Evolutionary conservation across 1,140 invertebrate species (phyloP).

Genomic region (Lepidurus arcticus): DNA sequence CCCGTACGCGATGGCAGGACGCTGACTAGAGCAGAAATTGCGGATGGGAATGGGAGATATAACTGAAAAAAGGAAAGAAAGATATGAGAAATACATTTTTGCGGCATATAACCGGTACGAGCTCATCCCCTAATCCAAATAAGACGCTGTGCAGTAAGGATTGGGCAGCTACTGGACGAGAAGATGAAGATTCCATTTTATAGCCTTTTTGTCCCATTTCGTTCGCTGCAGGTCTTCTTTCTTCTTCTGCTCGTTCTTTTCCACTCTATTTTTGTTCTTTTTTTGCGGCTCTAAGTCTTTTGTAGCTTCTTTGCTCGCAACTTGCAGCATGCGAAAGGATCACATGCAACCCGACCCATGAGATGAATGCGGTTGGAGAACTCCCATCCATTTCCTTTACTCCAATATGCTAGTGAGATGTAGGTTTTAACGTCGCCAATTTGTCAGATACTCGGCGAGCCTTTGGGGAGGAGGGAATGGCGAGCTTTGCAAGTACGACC

Average conservation of each 20-base stretch:
- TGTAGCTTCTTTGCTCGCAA: background rate
- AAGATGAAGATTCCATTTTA: conserved; percentile 20
- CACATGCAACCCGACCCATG: background rate
- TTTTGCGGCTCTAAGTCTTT: background rate
- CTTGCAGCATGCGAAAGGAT: conserved; percentile 6
- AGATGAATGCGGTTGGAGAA: conserved; percentile 8
- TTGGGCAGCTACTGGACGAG: conserved; percentile 13
- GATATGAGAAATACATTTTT: background rate
- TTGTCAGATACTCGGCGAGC: background rate
- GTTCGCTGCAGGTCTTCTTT: background rate
- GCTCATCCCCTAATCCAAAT: background rate
- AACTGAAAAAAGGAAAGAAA: background rate
- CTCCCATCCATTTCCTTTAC: conserved; percentile 8
- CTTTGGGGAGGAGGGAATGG: background rate
- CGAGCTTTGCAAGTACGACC: background rate
- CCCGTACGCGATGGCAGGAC: background rate
- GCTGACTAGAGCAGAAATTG: background rate
- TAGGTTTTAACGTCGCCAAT: conserved; percentile 12
- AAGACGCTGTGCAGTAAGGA: background rate
- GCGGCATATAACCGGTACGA: background rate
- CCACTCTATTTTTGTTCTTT: background rate
- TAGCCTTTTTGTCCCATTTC: conserved; percentile 19
- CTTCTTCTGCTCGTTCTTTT: background rate
- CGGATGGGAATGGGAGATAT: too few species aligned
- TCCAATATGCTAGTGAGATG: conserved; percentile 19